Conservation (phyloP, 2,797 vertebrate genomes). For the Danio kyathit region DNA sequence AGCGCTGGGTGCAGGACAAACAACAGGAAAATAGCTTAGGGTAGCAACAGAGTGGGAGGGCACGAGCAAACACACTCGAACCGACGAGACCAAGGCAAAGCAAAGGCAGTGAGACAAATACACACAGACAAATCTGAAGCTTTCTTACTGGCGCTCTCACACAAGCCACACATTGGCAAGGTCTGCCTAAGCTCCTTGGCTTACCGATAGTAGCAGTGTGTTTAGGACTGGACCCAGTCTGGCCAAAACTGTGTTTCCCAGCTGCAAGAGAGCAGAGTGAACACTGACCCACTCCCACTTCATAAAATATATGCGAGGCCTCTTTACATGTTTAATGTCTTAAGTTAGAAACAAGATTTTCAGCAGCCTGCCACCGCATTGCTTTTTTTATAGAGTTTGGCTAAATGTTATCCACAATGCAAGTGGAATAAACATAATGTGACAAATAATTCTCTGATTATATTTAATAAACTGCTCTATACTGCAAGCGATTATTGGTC, state of each 20-base stretch:
- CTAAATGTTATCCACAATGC: neutral
- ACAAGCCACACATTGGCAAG: conserved; percentile 47
- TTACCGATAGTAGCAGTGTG: conserved; percentile 83
- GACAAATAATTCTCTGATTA: neutral
- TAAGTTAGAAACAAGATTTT: neutral
- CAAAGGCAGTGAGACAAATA: conserved; percentile 31
- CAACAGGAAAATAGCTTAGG: conserved; percentile 29
- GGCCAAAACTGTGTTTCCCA: conserved; percentile 87
- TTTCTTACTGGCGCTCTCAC: conserved; percentile 26
- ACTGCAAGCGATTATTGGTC: neutral
- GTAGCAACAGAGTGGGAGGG: conserved; percentile 29
- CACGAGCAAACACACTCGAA: conserved; percentile 43
- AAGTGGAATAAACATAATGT: neutral
- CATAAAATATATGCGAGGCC: conserved; percentile 25
- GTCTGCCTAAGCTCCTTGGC: conserved; percentile 57
- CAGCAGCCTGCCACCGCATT: neutral
- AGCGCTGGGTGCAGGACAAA: conserved; percentile 46
- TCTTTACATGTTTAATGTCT: neutral
- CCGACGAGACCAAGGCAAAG: conserved; percentile 36
- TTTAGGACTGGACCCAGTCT: conserved; percentile 87
- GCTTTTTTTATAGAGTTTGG: neutral
- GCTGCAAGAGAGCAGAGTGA: conserved; percentile 84
- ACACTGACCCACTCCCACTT: conserved; percentile 72
- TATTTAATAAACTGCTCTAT: neutral
- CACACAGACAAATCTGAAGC: conserved; percentile 44